phyloP scores from a whole-genome alignment of 2,797 vertebrate species.

The Prunella strophiata region DNA sequence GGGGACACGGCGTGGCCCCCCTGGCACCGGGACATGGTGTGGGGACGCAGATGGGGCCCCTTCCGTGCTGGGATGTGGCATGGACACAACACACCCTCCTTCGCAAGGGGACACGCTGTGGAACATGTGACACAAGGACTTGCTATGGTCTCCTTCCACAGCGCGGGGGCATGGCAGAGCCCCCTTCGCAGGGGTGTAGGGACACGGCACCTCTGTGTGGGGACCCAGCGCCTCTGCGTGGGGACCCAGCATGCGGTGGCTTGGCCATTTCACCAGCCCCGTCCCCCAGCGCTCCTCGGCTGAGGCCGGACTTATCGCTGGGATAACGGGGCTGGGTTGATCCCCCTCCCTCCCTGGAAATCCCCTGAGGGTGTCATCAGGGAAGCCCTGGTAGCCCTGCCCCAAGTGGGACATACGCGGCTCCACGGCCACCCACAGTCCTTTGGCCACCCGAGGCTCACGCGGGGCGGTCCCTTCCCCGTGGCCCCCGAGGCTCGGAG shows the following conservation, averaged over 20 bases:
- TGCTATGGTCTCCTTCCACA: not conserved
- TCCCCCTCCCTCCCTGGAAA: not conserved
- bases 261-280: not conserved
- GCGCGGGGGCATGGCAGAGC: not conserved
- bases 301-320: not conserved
- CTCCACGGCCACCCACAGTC: not conserved
- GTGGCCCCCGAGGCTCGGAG: not conserved
- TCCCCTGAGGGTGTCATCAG: not conserved
- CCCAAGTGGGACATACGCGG: not conserved
- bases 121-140: not conserved
- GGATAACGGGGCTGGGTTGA: not conserved
- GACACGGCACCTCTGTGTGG: not conserved
- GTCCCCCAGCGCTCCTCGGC: not conserved
- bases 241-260: not conserved
- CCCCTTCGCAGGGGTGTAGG: not conserved
- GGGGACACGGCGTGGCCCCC: not conserved
- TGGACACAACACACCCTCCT: accelerated
- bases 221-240: not conserved
- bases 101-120: not conserved
- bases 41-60: not conserved
- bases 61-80: not conserved
- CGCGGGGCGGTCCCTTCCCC: not conserved
- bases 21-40: accelerated
- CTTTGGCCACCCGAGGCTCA: not conserved
- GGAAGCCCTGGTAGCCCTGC: not conserved